Evolutionary conservation across 2,888 invertebrate species (phyloP).

Genomic region (Calameuta pallipes): DNA sequence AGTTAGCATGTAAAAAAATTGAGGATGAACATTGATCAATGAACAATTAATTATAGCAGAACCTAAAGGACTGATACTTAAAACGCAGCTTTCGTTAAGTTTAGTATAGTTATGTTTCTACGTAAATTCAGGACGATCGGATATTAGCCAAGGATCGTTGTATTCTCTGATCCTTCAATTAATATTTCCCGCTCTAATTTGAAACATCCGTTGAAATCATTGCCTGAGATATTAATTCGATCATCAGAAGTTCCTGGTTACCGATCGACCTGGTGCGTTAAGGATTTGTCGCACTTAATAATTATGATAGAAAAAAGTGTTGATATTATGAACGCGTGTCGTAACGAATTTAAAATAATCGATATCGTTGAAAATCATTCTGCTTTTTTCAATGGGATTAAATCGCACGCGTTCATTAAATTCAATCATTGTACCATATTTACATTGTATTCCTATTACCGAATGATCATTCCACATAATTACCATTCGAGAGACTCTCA

Average conservation of each 20-base stretch:
- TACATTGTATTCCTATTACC: neutral
- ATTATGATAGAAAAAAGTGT: neutral
- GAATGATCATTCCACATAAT: neutral
- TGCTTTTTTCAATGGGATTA: neutral
- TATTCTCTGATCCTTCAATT: neutral
- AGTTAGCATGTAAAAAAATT: slow-evolving; percentile 6
- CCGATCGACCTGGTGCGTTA: neutral
- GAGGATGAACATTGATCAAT: neutral
- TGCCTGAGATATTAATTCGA: neutral
- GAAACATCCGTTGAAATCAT: neutral
- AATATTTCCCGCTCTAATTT: neutral
- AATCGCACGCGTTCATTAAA: neutral
- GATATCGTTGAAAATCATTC: neutral
- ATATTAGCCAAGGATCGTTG: neutral
- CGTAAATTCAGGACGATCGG: neutral
- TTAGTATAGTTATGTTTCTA: slow-evolving; percentile 1
- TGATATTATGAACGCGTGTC: neutral
- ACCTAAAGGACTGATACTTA: slow-evolving; percentile 21
- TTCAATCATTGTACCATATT: neutral
- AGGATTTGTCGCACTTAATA: neutral
- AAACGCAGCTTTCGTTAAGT: slow-evolving; percentile 18
- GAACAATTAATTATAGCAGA: slow-evolving; percentile 7
- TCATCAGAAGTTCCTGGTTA: neutral
- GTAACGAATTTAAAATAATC: neutral
- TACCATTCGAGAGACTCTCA: neutral